Evolutionary conservation across 2,888 invertebrate genomes (phyloP).

Genomic region (Dicroscelio sp.): DNA sequence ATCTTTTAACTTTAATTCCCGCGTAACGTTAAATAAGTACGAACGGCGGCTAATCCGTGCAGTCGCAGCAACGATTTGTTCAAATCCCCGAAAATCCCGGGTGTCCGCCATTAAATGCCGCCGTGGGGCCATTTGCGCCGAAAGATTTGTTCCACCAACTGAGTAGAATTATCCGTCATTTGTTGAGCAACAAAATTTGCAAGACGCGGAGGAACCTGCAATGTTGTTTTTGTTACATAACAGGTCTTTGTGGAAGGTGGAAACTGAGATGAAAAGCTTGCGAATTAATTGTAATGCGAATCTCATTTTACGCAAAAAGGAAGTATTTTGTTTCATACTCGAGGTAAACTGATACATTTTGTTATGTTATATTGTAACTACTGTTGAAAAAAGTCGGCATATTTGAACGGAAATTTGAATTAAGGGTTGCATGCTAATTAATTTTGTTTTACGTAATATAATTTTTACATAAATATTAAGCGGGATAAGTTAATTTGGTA

Average conservation of each 20-base stretch:
- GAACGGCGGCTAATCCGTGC: constrained; percentile 66
- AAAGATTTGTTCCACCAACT: constrained; percentile 68
- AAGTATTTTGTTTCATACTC: not conserved
- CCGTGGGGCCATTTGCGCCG: constrained; percentile 65
- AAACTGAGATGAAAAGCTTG: not conserved
- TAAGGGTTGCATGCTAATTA: too few relatives aligned
- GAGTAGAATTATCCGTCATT: constrained; percentile 56
- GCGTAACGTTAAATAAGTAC: constrained; percentile 75
- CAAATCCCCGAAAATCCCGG: constrained; percentile 78
- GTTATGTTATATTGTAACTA: too few relatives aligned
- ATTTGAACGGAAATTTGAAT: too few relatives aligned
- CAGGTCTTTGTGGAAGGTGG: not conserved
- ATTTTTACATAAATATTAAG: too few relatives aligned
- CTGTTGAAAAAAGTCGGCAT: too few relatives aligned
- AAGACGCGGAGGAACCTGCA: not conserved
- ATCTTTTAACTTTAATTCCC: constrained; percentile 76
- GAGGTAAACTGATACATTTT: too few relatives aligned
- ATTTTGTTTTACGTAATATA: too few relatives aligned
- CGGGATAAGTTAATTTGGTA: too few relatives aligned
- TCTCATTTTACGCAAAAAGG: not conserved
- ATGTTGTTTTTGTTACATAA: not conserved
- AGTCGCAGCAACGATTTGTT: constrained; percentile 76
- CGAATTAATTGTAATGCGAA: constrained; percentile 8
- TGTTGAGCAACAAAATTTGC: not conserved
- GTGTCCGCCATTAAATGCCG: constrained; percentile 69